A percentile compares a stretch with the other conserved stretches of the same genome.
phyloP scores from a whole-genome alignment of 2,113 vertebrate genomes.

The Pomatostomus ruficeps region DNA sequence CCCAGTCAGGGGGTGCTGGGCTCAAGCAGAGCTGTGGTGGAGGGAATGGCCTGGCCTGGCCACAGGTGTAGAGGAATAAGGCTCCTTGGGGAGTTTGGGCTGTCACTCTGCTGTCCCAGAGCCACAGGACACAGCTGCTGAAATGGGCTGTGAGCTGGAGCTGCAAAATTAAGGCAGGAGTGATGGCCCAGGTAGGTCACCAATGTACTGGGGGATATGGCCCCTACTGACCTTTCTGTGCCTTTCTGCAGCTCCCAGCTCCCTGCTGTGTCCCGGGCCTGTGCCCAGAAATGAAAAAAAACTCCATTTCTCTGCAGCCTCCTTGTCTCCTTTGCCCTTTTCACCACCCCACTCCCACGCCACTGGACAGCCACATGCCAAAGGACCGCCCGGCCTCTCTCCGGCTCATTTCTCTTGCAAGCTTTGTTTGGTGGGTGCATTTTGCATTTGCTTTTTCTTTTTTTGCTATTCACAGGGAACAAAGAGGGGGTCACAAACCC shows the following conservation, averaged over 20 bases:
- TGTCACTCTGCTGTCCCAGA: not conserved
- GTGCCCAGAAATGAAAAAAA: not conserved
- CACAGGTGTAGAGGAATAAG: not conserved
- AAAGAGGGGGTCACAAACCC: not conserved
- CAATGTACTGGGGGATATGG: rapidly evolving
- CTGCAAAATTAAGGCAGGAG: not conserved
- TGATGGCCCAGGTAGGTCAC: not conserved
- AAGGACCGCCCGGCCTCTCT: not conserved
- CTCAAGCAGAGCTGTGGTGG: not conserved
- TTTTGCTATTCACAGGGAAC: constrained; percentile 35
- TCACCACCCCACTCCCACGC: not conserved
- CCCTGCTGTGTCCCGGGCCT: not conserved
- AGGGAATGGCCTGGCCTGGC: not conserved
- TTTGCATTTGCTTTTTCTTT: constrained; percentile 5
- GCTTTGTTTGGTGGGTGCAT: constrained; percentile 2
- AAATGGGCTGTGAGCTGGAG: not conserved
- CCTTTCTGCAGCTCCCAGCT: not conserved
- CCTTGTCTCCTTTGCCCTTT: not conserved
- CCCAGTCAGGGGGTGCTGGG: not conserved
- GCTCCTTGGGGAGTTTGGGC: not conserved
- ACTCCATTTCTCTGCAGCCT: not conserved
- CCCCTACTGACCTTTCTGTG: not conserved
- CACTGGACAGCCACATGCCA: rapidly evolving
- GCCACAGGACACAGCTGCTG: not conserved
- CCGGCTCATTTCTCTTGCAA: not conserved